phyloP scores from a whole-genome alignment of 1,140 invertebrate species.

The Scaptomyza montana region DNA sequence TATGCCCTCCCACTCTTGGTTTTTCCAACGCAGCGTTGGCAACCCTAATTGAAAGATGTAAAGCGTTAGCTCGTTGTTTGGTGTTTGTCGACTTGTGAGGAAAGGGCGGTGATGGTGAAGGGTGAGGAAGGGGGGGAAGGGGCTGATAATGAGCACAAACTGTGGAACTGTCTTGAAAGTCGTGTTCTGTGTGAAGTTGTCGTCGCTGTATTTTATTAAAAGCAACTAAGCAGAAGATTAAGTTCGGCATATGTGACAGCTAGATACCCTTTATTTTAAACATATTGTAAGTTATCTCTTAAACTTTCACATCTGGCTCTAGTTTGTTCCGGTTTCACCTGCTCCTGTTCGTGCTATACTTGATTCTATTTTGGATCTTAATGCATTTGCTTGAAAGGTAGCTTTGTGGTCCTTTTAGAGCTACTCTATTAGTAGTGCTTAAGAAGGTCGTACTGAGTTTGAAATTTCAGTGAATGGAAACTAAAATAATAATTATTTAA shows the following conservation, averaged over 20 bases:
- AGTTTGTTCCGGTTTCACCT: too few species aligned
- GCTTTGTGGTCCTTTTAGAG: too few species aligned
- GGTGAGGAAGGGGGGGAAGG: conserved; percentile 6
- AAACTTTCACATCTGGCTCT: too few species aligned
- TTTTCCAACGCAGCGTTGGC: conserved; percentile 8
- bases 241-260: neutral
- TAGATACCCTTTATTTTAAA: neutral
- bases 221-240: conserved; percentile 8
- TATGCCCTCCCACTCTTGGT: neutral
- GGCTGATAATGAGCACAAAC: conserved; percentile 52
- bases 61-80: conserved; percentile 61
- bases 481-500: too few species aligned
- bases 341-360: too few species aligned
- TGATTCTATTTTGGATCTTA: too few species aligned
- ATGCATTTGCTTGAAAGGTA: too few species aligned
- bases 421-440: too few species aligned
- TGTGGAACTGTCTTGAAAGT: conserved; percentile 46
- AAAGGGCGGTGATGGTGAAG: too few species aligned
- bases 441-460: too few species aligned
- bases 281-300: too few species aligned
- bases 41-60: conserved; percentile 67
- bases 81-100: neutral
- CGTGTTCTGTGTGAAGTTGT: conserved; percentile 38
- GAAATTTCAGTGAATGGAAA: too few species aligned
- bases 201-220: conserved; percentile 43